Base-by-base conservation (phyloP, 1,140 invertebrate species). In the Drosophila athabasca region DNA sequence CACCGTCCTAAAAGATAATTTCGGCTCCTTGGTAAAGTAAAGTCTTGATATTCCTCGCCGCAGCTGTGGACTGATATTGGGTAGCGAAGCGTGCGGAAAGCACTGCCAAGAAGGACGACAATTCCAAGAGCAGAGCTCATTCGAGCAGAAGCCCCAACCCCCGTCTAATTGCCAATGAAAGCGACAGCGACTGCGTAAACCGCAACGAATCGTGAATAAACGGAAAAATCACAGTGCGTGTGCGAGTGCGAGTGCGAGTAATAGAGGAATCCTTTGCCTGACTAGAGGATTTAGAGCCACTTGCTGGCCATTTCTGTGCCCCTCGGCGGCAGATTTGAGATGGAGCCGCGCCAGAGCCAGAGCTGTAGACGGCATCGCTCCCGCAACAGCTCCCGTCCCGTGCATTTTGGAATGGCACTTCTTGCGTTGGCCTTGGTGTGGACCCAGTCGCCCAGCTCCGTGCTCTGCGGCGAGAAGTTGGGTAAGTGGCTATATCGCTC, bases 391-490 rank as follows among this genome's bases (percentile, higher is more conserved):
- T 11, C n/a, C 41, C 31, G 54, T 3, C 35, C 41, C 35, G 43
- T 48, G 8, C 49, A 52, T 44, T 26, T 65, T 61, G 43, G 82
- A 59, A 44, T 76, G 43, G 24, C 64, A 58, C 31, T 87, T 24
- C 44, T 75, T n/a, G 45, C 15, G 3, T 55, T 80, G 49, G 48
- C 57, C 31, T 62, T 90, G 55, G 53, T 90, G 64, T 79, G 76
- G 75, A 29, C 75, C 11, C 66, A 76, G 50, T 74, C 60, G 19
- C 54, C 78, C 17, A 62, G 75, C 60, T 60, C 51, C 68, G 85
- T 74, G 41, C 66, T 82, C 15, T 90, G 85, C 57, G 85, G 85
- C 75, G 85, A 90, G 70, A 90, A 90, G 82, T 79, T 90, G 66
- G 85, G 85, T 90, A 82, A 90, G 85, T 81, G 48, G 49, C 62